phyloP scores from a whole-genome alignment of 1,140 invertebrate species.

The Aphelinus certus region DNA sequence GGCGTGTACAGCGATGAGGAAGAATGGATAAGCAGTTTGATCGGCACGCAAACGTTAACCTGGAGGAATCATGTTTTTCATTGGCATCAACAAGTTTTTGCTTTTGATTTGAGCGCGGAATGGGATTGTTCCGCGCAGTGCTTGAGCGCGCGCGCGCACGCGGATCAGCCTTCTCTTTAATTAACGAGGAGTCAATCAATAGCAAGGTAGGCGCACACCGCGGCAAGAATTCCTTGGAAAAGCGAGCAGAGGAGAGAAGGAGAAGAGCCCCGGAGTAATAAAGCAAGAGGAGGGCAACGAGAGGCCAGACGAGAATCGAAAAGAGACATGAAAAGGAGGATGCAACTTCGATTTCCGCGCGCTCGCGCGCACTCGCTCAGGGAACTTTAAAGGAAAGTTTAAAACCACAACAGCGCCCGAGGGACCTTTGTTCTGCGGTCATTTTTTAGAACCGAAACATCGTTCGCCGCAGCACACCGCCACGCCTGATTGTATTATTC shows the following conservation, averaged over 20 bases:
- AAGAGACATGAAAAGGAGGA: constrained; percentile 32
- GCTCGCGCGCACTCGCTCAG: not conserved
- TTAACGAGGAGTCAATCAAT: constrained; percentile 61
- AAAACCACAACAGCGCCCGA: constrained; percentile 31
- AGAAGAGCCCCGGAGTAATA: constrained; percentile 17
- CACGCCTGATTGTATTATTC: constrained; percentile 21
- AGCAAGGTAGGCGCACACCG: constrained; percentile 4
- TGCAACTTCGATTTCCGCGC: constrained; percentile 24
- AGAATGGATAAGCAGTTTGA: constrained; percentile 29
- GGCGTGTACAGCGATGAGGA: not conserved
- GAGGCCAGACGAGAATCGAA: constrained; percentile 16
- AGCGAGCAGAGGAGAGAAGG: constrained; percentile 21
- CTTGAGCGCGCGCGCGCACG: not conserved
- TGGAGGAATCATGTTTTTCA: no score
- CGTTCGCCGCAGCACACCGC: constrained; percentile 5
- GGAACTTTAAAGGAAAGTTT: constrained; percentile 33
- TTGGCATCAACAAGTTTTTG: not conserved
- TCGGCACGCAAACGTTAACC: constrained; percentile 44
- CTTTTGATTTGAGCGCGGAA: constrained; percentile 52
- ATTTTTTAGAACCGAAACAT: not conserved
- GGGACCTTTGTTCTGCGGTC: constrained; percentile 32
- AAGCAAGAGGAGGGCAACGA: constrained; percentile 15
- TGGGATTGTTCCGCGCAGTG: not conserved
- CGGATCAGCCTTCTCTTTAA: constrained; percentile 49
- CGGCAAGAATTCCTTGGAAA: constrained; percentile 46